phyloP scores from a whole-genome alignment of 2,113 vertebrate species.

The Guaruba guarouba region DNA sequence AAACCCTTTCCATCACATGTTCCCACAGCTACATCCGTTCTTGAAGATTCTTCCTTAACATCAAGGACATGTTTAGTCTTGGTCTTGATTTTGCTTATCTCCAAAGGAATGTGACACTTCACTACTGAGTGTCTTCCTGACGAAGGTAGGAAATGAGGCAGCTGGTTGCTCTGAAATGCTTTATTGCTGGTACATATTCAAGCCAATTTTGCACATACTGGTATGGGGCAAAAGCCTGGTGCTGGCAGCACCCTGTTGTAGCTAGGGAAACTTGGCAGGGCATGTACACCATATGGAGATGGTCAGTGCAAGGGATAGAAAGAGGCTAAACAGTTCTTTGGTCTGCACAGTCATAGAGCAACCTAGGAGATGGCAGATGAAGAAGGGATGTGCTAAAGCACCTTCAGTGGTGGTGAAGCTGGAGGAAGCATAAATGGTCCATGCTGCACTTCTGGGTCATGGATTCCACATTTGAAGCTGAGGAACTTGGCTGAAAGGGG shows the following conservation, averaged over 20 bases:
- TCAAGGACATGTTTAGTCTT: conserved; percentile 20
- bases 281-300: rapidly evolving
- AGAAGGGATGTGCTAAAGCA: not conserved
- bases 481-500: not conserved
- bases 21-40: not conserved
- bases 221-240: not conserved
- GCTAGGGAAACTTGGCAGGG: not conserved
- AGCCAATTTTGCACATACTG: not conserved
- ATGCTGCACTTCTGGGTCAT: not conserved
- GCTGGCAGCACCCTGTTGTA: not conserved
- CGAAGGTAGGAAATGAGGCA: not conserved
- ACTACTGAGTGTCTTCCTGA: not conserved
- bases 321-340: not conserved
- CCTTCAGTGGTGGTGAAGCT: not conserved
- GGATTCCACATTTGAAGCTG: not conserved
- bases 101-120: conserved; percentile 3
- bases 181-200: not conserved
- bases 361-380: not conserved
- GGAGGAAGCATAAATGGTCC: not conserved
- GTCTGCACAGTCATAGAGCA: not conserved
- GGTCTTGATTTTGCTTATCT: conserved; percentile 22
- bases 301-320: not conserved
- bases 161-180: not conserved
- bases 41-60: not conserved
- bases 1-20: not conserved